Evolutionary conservation across 2,888 invertebrate species (phyloP), one percentile per base, ranked within the genome.

Genomic region (Temnothorax rugatulus): DNA sequence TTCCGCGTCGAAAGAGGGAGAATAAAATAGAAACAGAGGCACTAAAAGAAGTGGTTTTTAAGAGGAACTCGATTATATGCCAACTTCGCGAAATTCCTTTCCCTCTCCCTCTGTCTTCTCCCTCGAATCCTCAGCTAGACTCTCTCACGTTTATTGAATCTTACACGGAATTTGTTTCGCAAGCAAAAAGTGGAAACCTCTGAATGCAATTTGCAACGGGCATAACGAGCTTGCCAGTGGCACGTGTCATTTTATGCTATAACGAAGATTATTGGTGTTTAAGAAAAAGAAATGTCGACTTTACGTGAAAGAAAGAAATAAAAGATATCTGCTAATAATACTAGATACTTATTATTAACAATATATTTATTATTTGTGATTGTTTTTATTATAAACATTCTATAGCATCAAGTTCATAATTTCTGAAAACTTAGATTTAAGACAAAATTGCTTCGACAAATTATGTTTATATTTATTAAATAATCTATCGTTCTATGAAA

Each of bases 111-210:
- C 57, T 57, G 18, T 34, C 18, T 13, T 13, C 44, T 69, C 29
- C 47, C 18, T 57, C 15, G 15, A n/a, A 66, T 54, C 59, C 44
- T 74, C 25, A 25, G 18, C 59, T 44, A 29, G 44, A 15, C 13
- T 61, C 71, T 71, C 47, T 81, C n/a, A 18, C 66, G 63, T 54
- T 86, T 75, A 86, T 86, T 82, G 86, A 86, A 84, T 86, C 81
- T 82, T 73, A 50, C 68, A 61, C 29, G 57, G 76, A 86, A 86
- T 84, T 84, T 82, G 29, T 57, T 82, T 77, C 57, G 61, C 61
- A 38, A 44, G 38, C 74, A 66, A 77, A 85, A 77, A 68, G 61
- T 68, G 50, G 21, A 86, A 84, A 85, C 76, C 77, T 74, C 34
- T 38, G 21, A 74, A 50, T 63, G 57, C 73, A 82, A 85, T 84